Conservation (phyloP, 2,797 vertebrate species). For the Enteromius radiatus region DNA sequence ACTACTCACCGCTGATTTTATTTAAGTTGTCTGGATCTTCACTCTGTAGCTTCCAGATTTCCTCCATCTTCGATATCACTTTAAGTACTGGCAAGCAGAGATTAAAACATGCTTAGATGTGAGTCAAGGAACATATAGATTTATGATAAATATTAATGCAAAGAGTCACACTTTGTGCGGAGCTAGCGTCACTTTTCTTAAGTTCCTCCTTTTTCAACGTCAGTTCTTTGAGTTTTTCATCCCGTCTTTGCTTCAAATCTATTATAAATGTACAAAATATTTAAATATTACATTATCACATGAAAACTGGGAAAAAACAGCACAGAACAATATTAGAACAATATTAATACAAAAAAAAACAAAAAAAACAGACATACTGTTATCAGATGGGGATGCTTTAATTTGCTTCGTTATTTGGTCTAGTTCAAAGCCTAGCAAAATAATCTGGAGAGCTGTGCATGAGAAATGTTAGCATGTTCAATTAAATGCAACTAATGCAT, state of each 20-base stretch:
- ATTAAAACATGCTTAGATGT: not conserved
- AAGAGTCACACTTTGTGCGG: constrained; percentile 9
- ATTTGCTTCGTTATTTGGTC: not conserved
- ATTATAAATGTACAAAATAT: not conserved
- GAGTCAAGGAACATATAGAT: not conserved
- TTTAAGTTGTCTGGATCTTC: constrained; percentile 11
- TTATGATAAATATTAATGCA: not conserved
- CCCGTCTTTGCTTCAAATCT: constrained; percentile 14
- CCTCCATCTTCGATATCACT: constrained; percentile 61
- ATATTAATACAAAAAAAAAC: no score
- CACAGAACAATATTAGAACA: not conserved
- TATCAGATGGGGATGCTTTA: constrained; percentile 1
- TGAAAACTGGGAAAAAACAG: not conserved
- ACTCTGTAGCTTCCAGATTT: constrained; percentile 60
- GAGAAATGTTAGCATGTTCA: not conserved
- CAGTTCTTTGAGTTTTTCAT: constrained; percentile 9
- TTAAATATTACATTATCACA: not conserved
- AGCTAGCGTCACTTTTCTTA: not conserved
- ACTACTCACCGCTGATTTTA: constrained; percentile 28
- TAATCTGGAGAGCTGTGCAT: constrained; percentile 30
- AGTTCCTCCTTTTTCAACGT: constrained; percentile 34
- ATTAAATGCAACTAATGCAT: not conserved
- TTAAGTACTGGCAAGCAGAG: constrained; percentile 60
- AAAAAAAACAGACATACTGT: not conserved
- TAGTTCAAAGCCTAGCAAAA: constrained; percentile 27